Base-by-base conservation (phyloP, 2,113 vertebrate genomes). In the Sander vitreus region DNA sequence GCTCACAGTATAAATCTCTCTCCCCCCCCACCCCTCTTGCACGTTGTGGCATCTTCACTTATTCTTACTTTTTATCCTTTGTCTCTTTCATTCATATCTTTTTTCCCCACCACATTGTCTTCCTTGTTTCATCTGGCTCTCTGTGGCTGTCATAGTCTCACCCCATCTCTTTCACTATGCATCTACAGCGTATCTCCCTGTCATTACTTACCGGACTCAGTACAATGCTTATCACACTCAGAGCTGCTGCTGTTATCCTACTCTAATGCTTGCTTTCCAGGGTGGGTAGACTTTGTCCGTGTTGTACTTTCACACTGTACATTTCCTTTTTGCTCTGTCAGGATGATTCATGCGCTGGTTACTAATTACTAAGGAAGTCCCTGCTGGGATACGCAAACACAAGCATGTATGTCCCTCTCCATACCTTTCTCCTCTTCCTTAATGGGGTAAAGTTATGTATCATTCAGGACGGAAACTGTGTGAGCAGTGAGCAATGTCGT, bases 261-360 rank as follows among this genome's bases (percentile, higher is more conserved):
- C 70, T 70, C 54, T 39, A 11, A 27, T 70, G 68, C 84, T 74
- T 84, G 66, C 16, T 78, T 33, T 80, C 25, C 55, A 75, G 65
- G 73, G 50, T 53, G 77, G 43, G 36, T 59, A 68, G 36, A 72
- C 64, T 45, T 43, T 72, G 54, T 27, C 75, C 47, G 11, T 70
- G 65, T n/a, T 82, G 77, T 70, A 83, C 60, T 68, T 83, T 85
- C 54, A 82, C 85, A 88, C 54, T 78, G 65, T 83, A 84, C 50
- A 50, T 77, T 73, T 66, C 58, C 74, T 62, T 53, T 69, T 43
- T 33, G 4, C 68, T 78, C 15, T 68, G 66, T n/a, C 19, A 23
- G 9, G 54, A 58, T 91, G 90, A 92, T 81, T 92, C 86, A 90
- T 67, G 50, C 5, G 1, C 68, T 78, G 82, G 84, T 91, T 90